A percentile compares a stretch with the other conserved stretches of the same genome.
Conservation (phyloP, 2,797 vertebrate species). For the Pitangus sulphuratus region DNA sequence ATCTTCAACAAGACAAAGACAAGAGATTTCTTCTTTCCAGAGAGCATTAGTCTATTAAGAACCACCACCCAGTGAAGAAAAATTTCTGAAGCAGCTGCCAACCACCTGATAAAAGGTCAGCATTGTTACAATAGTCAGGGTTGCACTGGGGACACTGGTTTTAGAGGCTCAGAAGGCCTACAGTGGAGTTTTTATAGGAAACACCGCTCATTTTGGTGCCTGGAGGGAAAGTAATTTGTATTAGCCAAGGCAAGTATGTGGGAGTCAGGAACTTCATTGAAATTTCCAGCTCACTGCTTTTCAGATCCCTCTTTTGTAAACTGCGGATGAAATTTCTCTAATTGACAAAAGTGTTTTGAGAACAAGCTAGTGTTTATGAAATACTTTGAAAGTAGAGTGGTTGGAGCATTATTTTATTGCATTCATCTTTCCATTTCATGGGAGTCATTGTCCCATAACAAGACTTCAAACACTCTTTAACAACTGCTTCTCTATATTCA, state of each 20-base stretch:
- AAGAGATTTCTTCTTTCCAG: not conserved
- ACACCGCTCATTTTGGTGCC: not conserved
- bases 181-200: not conserved
- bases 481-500: not conserved
- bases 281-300: not conserved
- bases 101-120: not conserved
- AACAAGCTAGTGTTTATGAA: not conserved
- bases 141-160: not conserved
- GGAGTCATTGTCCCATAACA: not conserved
- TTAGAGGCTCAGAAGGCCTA: not conserved
- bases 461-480: not conserved
- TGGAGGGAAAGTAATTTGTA: not conserved
- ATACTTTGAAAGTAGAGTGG: not conserved
- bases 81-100: not conserved
- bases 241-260: not conserved
- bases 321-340: not conserved
- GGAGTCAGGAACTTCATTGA: not conserved
- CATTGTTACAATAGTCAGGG: not conserved
- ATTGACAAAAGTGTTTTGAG: not conserved
- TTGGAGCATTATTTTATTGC: not conserved
- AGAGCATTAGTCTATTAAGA: not conserved
- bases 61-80: not conserved
- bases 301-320: conserved; percentile 12
- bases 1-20: not conserved
- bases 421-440: not conserved